A percentile compares a stretch with the other conserved stretches of the same genome.
Evolutionary conservation across 1,140 invertebrate genomes (phyloP).

Genomic region (Monochamus saltuarius): DNA sequence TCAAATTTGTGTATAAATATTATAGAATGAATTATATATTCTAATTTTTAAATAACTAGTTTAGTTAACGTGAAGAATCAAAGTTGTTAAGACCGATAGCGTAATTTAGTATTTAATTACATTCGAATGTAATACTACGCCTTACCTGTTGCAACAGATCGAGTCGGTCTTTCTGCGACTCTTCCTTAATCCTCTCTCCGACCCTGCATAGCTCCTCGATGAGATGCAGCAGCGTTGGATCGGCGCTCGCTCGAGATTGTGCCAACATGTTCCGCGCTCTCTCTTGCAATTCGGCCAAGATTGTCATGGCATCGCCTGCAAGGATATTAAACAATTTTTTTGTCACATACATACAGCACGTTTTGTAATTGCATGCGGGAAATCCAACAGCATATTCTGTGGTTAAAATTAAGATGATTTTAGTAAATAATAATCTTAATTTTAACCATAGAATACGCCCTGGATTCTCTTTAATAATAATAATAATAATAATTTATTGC

Average conservation of each 20-base stretch:
- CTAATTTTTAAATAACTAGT: too few species aligned
- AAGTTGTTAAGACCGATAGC: neutral
- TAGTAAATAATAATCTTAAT: too few species aligned
- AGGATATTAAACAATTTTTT: conserved; percentile 1
- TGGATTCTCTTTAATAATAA: too few species aligned
- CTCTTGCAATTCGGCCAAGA: conserved; percentile 52
- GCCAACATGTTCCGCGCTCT: conserved; percentile 56
- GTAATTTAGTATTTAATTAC: neutral
- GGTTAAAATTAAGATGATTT: too few species aligned
- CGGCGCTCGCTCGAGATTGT: conserved; percentile 48
- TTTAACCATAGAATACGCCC: too few species aligned
- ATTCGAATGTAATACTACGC: neutral
- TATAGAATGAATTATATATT: too few species aligned
- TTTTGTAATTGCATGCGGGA: too few species aligned
- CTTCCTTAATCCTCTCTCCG: conserved; percentile 64
- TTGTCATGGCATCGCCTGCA: conserved; percentile 35
- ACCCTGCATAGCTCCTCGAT: conserved; percentile 64
- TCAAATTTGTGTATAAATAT: too few species aligned
- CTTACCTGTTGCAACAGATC: conserved; percentile 72
- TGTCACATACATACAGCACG: too few species aligned
- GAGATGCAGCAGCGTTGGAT: conserved; percentile 57
- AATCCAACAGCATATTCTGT: too few species aligned
- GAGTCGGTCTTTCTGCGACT: conserved; percentile 63
- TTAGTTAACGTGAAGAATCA: too few species aligned
- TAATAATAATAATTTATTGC: too few species aligned